A percentile compares a stretch with the other conserved stretches of the same genome.
Conservation (phyloP, 2,797 vertebrate species). For the Parotocinclus haroldoi region DNA sequence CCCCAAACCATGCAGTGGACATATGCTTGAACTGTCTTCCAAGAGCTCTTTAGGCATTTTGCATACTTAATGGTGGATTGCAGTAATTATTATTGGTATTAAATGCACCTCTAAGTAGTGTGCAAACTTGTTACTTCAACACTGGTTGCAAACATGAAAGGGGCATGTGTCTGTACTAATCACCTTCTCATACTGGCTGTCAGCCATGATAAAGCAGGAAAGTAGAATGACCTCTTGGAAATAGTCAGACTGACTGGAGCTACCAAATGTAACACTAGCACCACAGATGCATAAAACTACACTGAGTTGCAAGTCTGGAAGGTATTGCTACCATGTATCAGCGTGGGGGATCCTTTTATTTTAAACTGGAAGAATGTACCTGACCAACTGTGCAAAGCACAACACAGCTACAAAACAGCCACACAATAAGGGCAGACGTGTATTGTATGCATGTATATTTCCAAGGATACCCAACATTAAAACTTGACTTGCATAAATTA, state of each 20-base stretch:
- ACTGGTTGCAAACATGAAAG: neutral
- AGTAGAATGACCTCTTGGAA: constrained; percentile 47
- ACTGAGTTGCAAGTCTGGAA: no score
- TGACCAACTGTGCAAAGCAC: no score
- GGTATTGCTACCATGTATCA: no score
- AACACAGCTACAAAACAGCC: no score
- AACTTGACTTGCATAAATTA: no score
- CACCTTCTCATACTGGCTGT: neutral
- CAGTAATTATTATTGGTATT: constrained; percentile 44
- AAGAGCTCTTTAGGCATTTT: constrained; percentile 31
- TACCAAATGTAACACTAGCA: neutral
- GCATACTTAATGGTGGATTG: constrained; percentile 25
- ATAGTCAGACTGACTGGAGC: constrained; percentile 48
- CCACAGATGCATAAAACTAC: neutral
- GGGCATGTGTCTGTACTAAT: neutral
- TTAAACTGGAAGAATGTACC: no score
- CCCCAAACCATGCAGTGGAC: constrained; percentile 14
- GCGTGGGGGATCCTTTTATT: no score
- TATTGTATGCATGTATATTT: no score
- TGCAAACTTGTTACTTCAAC: neutral
- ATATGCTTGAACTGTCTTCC: constrained; percentile 21
- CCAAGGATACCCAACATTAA: no score
- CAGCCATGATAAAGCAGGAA: constrained; percentile 29
- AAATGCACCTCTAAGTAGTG: constrained; percentile 7
- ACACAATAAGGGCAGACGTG: no score